phyloP scores from a whole-genome alignment of 2,113 vertebrate species.

The Myotis brandtii region DNA sequence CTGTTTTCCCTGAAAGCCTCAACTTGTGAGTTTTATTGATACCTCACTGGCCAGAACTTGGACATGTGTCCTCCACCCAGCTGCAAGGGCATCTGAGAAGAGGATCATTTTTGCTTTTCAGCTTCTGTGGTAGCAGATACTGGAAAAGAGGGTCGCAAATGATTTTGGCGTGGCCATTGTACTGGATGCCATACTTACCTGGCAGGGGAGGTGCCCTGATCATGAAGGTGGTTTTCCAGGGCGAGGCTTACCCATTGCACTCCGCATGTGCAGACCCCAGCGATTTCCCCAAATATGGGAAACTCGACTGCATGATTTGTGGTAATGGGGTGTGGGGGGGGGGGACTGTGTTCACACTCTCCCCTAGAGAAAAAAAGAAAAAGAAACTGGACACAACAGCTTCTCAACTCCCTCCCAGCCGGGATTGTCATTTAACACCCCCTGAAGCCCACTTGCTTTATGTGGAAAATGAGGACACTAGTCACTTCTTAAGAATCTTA shows the following conservation, averaged over 20 bases:
- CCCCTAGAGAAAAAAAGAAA: no score
- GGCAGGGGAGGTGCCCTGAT: no score
- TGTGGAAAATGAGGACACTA: not conserved
- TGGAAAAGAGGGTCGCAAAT: not conserved
- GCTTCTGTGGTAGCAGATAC: not conserved
- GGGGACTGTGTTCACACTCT: no score
- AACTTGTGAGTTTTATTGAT: conserved; percentile 1
- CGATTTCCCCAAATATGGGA: no score
- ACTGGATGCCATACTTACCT: not conserved
- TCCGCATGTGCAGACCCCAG: no score
- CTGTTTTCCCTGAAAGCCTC: not conserved
- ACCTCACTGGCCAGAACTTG: not conserved
- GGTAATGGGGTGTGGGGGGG: no score
- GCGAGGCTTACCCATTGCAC: no score
- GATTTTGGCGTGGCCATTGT: not conserved
- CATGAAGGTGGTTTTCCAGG: no score
- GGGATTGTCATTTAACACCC: not conserved
- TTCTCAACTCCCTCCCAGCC: not conserved
- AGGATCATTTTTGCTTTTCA: not conserved
- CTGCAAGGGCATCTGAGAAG: not conserved
- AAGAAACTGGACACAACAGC: not conserved
- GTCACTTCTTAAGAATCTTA: not conserved
- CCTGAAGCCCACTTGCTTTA: not conserved
- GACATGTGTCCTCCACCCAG: not conserved
- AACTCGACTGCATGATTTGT: no score